phyloP scores from a whole-genome alignment of 2,888 invertebrate genomes.

The Sympetrum striolatum region DNA sequence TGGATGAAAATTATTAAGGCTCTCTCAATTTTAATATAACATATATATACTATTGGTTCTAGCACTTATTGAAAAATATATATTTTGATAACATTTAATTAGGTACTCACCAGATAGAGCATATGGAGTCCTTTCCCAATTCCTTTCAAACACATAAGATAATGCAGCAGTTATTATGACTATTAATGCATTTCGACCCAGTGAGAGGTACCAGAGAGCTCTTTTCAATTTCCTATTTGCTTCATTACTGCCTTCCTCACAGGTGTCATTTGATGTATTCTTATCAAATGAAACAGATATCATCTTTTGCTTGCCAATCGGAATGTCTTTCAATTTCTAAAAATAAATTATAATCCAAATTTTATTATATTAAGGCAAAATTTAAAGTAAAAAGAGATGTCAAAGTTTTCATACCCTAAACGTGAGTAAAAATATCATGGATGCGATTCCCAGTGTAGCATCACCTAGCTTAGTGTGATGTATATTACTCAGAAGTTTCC shows the following conservation, averaged over 20 bases:
- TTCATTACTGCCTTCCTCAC: background rate
- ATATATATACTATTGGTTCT: background rate
- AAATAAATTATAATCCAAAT: constrained; percentile 50
- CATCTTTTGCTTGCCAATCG: constrained; percentile 10
- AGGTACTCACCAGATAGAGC: constrained; percentile 64
- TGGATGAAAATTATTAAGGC: too few relatives aligned
- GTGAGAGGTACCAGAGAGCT: constrained; percentile 74
- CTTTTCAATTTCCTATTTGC: constrained; percentile 47
- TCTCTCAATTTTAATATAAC: background rate
- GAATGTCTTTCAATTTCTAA: constrained; percentile 70
- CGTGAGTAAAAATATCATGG: constrained; percentile 70
- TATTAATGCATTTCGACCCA: constrained; percentile 79
- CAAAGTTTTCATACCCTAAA: constrained; percentile 66
- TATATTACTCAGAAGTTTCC: constrained; percentile 49
- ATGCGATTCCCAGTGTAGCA: constrained; percentile 69
- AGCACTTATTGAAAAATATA: background rate
- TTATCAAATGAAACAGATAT: background rate
- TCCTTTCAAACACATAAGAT: constrained; percentile 63
- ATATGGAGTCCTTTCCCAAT: constrained; percentile 67
- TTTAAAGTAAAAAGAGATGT: background rate
- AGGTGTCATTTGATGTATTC: constrained; percentile 44
- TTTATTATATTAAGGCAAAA: background rate
- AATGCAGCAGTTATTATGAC: constrained; percentile 70
- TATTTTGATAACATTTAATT: background rate
- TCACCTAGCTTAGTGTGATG: constrained; percentile 54